phyloP scores from a whole-genome alignment of 2,797 vertebrate species.

The Smutsia gigantea region DNA sequence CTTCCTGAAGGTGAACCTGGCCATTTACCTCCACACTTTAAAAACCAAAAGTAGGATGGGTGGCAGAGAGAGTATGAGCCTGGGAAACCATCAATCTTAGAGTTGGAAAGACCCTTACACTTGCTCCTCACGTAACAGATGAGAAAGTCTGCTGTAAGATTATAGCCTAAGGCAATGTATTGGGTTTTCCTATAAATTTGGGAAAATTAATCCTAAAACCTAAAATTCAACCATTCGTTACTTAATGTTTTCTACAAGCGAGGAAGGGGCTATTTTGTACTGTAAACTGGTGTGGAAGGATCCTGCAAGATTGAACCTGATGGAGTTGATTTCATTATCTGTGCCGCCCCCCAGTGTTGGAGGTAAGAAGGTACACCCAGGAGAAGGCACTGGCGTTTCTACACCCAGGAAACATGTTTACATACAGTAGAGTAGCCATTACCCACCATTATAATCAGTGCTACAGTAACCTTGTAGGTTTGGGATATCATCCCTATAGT shows the following conservation, averaged over 20 bases:
- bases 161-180: neutral
- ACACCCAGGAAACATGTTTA: neutral
- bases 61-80: neutral
- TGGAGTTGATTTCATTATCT: constrained; percentile 53
- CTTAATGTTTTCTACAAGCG: neutral
- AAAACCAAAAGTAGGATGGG: neutral
- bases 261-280: neutral
- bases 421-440: rapidly evolving
- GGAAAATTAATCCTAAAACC: neutral
- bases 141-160: neutral
- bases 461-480: neutral
- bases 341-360: constrained; percentile 59
- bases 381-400: rapidly evolving
- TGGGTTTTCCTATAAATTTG: neutral
- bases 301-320: rapidly evolving
- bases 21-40: neutral
- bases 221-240: neutral
- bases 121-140: neutral
- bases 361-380: neutral
- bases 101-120: neutral
- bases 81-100: neutral
- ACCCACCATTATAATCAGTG: neutral
- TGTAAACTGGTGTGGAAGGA: neutral
- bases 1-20: neutral
- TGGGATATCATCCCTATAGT: too few relatives aligned